Percentiles rank a stretch among this genome's conserved stretches.
phyloP scores from a whole-genome alignment of 2,888 invertebrate genomes.

The Sclerodermus sp. region DNA sequence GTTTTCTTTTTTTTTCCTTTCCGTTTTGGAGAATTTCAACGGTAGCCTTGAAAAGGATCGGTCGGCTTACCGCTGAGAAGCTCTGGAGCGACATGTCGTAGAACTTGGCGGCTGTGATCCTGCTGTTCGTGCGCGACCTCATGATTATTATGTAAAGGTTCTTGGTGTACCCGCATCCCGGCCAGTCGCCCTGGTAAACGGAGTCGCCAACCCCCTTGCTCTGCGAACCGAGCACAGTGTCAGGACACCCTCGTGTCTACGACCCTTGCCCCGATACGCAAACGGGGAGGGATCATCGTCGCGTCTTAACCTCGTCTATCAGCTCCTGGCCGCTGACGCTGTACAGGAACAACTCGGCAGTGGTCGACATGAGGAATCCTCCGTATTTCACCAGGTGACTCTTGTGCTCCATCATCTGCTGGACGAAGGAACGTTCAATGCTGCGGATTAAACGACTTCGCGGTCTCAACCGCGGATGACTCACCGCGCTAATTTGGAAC shows the following conservation, averaged over 20 bases:
- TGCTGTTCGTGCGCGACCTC: constrained; percentile 34
- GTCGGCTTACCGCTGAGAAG: constrained; percentile 38
- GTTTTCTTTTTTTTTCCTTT: background rate
- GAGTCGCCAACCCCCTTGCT: constrained; percentile 36
- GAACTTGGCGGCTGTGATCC: constrained; percentile 48
- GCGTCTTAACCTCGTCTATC: constrained; percentile 44
- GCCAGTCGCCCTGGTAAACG: constrained; percentile 38
- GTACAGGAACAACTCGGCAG: constrained; percentile 46
- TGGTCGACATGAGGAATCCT: constrained; percentile 38
- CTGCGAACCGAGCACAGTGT: constrained; percentile 17
- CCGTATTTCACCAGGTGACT: constrained; percentile 37
- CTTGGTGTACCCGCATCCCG: constrained; percentile 23
- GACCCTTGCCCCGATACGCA: no score
- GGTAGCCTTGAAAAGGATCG: no score
- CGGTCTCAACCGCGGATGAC: no score
- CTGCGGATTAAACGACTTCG: no score
- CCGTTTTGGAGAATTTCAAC: no score
- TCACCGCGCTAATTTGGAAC: constrained; percentile 45
- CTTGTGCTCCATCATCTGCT: constrained; percentile 34
- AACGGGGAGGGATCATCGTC: no score
- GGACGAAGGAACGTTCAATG: no score
- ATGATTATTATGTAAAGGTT: constrained; percentile 39
- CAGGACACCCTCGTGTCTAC: no score
- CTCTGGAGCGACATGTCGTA: constrained; percentile 44
- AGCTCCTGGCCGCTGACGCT: constrained; percentile 45